Evolutionary conservation across 2,888 invertebrate genomes (phyloP), one percentile per base, ranked within the genome.

Genomic region (Fabriciana adippe): DNA sequence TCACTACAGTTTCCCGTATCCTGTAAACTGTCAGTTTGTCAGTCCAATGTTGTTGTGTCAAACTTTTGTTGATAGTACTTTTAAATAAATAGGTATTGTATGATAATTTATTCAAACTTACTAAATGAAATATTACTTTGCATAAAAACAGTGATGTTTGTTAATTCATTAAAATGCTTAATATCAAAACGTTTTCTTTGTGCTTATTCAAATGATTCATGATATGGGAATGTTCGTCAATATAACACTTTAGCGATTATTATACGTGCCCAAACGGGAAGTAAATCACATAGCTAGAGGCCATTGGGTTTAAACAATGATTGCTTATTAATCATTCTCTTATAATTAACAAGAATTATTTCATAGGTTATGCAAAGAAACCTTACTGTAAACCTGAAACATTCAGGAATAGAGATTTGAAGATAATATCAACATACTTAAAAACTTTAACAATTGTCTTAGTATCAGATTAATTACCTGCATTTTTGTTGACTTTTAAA

Each of bases 51-150:
- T 77, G 82, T 83, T 84, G 84, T 89, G 86, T 88, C 90, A 90
- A 89, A 89, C 83, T 90, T 84, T 90, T 90, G 90, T 92, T 92
- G 90, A 86, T 91, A 86, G 83, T 86, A 82, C 81, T 80, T 83
- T 81, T 79, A 81, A 81, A 78, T 79, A 78, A 75, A 75, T 80
- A 85, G 81, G 81, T 85, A 81, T 77, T 76, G 75, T 82, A 73
- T 76, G 74, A 72, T 80, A 70, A 77, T 75, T 76, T 79, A 72
- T 74, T 77, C 76, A 72, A 75, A 70, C 81, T 83, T 87, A 79
- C 80, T 89, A 81, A 88, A 88, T 88, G 84, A 81, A 73, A 85
- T 80, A 80, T 73, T 82, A 74, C 18, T 65, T 16, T 60, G 11
- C 56, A 57, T 79, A 73, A 72, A 75, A 63, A 48, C 64, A 74